Conservation (phyloP, 2,888 invertebrate species). For the Acrocyrtus sp. region DNA sequence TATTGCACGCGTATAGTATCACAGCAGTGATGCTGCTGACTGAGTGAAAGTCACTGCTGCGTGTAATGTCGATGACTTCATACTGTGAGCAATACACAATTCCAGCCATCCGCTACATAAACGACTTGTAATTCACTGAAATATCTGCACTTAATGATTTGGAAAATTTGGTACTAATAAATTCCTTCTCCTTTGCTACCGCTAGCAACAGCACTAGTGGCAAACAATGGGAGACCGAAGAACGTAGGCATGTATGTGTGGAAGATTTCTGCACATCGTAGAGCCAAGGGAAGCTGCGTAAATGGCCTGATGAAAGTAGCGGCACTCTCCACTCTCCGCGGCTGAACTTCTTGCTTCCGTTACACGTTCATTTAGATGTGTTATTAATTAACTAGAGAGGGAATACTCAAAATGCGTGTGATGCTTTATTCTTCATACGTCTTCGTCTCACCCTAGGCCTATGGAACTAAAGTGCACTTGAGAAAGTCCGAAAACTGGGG, state of each 20-base stretch:
- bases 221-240: slow-evolving; percentile 27
- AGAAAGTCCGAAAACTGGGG: slow-evolving; percentile 8
- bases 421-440: slow-evolving; percentile 50
- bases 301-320: too few relatives aligned
- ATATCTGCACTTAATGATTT: slow-evolving; percentile 64
- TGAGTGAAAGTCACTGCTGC: slow-evolving; percentile 64
- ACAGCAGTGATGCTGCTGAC: slow-evolving; percentile 58
- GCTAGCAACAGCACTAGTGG: too few relatives aligned
- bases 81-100: slow-evolving; percentile 62
- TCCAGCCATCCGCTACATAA: slow-evolving; percentile 64
- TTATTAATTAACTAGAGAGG: slow-evolving; percentile 38
- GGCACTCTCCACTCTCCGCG: too few relatives aligned
- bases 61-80: slow-evolving; percentile 64
- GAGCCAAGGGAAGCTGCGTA: too few relatives aligned
- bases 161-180: slow-evolving; percentile 65
- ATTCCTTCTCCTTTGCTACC: too few relatives aligned
- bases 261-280: too few relatives aligned
- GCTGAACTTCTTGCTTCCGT: slow-evolving; percentile 36
- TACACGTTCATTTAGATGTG: slow-evolving; percentile 39
- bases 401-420: slow-evolving; percentile 48
- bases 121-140: slow-evolving; percentile 64
- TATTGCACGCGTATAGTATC: slow-evolving; percentile 19
- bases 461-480: slow-evolving; percentile 25
- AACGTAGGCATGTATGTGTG: neutral
- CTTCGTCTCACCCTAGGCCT: slow-evolving; percentile 48